Evolutionary conservation across 2,113 vertebrate species (phyloP).

Genomic region (Ammodytes marinus): DNA sequence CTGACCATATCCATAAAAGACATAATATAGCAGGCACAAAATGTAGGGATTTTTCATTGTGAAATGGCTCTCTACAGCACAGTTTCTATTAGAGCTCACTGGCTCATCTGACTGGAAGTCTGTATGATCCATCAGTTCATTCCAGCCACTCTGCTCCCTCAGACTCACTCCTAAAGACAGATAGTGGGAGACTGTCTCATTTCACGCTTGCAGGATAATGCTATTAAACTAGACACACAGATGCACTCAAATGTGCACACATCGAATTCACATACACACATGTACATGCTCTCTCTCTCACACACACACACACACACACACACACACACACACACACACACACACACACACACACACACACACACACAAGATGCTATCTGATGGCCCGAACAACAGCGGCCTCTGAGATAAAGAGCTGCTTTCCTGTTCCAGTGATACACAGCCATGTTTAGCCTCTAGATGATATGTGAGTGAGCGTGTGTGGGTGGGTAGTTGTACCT

Average conservation of each 20-base stretch:
- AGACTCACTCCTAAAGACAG: slow-evolving; percentile 73
- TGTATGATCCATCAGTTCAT: slow-evolving; percentile 67
- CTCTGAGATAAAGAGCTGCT: slow-evolving; percentile 60
- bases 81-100: slow-evolving; percentile 51
- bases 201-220: slow-evolving; percentile 78
- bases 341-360: slow-evolving; percentile 17
- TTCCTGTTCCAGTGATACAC: slow-evolving; percentile 61
- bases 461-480: slow-evolving; percentile 41
- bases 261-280: slow-evolving; percentile 33
- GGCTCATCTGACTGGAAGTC: slow-evolving; percentile 48
- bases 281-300: not conserved
- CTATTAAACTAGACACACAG: slow-evolving; percentile 67
- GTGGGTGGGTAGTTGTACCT: slow-evolving; percentile 36
- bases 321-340: slow-evolving; percentile 35
- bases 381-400: slow-evolving; percentile 53
- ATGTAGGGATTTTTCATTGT: slow-evolving; percentile 6
- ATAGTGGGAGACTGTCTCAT: slow-evolving; percentile 75
- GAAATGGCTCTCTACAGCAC: slow-evolving; percentile 10
- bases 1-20: slow-evolving; percentile 3
- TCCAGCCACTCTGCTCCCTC: slow-evolving; percentile 61
- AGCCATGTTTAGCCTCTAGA: slow-evolving; percentile 43
- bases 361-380: slow-evolving; percentile 53
- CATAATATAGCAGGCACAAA: not conserved
- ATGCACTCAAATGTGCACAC: slow-evolving; percentile 45
- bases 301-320: slow-evolving; percentile 17